Evolutionary conservation across 1,140 invertebrate genomes (phyloP), one percentile per base, ranked within the genome.

Genomic region (Hylaeus anthracinus): DNA sequence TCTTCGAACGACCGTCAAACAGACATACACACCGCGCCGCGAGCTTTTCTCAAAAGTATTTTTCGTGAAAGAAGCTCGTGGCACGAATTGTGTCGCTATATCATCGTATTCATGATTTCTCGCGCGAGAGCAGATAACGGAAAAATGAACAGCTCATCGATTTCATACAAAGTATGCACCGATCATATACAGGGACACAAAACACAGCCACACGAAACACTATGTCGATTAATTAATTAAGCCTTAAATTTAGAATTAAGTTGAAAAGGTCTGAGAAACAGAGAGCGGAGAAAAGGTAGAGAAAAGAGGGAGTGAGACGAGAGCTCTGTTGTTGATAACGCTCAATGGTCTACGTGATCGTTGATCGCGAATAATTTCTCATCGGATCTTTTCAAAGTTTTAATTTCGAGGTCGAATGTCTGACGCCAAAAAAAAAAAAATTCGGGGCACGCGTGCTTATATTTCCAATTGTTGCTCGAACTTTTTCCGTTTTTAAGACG

Each of bases 151-250:
- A 45, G 74, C 60, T 79, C 84, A 51, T 70, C 81, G 66, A 79
- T 77, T 64, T 83, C 71, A 71, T 86, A 79, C 51, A 51, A 69
- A 83, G 76, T 14, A 66, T 39, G 41, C 72, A 82, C 58, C 58
- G 43, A 83, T 69, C 67, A 73, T 80, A 84, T 71, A 83, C 76
- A 83, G 76, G 70, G 84, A 86, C 84, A 86, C 77, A 86, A 82
- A 79, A 86, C 82, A 79, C 73, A 81, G 70, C 71, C 72, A 82
- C 85, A 84, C 75, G 66, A 90, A 88, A 88, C 80, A 86, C 83
- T 72, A 83, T 87, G 86, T 87, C 85, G 85, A 88, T 85, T 86
- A 88, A 91, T 87, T 89, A 89, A 90, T 82, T 91, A 91, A 91
- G 90, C 87, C 89, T 91, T 91, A 90, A 84, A 88, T 90, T 88